Base-by-base conservation (phyloP, 2,888 invertebrate genomes). In the Dryobotodes eremita region DNA sequence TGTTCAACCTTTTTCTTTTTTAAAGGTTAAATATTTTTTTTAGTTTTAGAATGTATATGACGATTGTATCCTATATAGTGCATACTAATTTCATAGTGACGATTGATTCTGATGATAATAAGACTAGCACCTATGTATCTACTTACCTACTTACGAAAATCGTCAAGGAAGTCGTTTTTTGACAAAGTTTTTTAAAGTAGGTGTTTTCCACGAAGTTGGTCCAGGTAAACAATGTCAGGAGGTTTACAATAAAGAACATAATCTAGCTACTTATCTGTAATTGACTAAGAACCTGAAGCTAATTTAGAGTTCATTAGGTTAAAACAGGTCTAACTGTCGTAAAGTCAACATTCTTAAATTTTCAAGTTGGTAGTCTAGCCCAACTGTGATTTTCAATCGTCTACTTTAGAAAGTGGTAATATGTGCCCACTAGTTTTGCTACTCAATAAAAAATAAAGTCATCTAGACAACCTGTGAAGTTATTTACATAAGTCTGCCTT, bases 401-500 rank as follows among this genome's bases (percentile, higher is more conserved):
- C 15, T 31, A 50, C 31, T 50, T 71, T 31, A 79, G 79, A 66
- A 71, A 65, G 65, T 71, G 55, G 66, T 78, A 71, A 68, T 57
- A 8, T 23, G 55, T 36, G 66, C 36, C 15, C 13, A 31, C n/a
- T 75, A 50, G 66, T n/a, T 66, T 71, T 50, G 26, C 57, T 10
- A 50, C 55, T 42, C 17, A 66, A n/a, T 42, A 61, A 61, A 48
- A 84, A 79, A 78, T 68, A 68, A 64, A 83, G 50, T 50, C 7
- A 55, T 71, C 61, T 50, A 71, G 42, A 61, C 55, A 42, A 31
- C 36, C 13, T 50, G 23, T 0, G 31, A 50, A 20, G 59, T 48
- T 42, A 66, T 66, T 71, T 77, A n/a, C 53, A 11, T 66, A 8
- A n/a, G 62, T 23, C 11, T 26, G 11, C 46, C 11, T 68, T n/a